Conservation (phyloP, 2,113 vertebrate species). For the Dasyprocta punctata region DNA sequence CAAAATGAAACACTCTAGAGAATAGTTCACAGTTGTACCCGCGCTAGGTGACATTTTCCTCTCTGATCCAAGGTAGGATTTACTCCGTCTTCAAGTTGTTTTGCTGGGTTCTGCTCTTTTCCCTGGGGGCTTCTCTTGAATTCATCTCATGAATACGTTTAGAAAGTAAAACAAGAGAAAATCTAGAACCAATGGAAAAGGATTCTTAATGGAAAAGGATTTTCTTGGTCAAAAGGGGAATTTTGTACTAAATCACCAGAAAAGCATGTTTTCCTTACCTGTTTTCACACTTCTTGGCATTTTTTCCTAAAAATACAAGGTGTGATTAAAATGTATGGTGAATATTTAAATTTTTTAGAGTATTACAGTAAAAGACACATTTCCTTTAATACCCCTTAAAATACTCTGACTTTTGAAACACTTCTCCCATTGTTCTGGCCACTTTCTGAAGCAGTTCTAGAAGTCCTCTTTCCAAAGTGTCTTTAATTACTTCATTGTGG, state of each 20-base stretch:
- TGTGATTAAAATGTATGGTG: background rate
- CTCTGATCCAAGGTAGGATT: background rate
- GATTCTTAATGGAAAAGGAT: background rate
- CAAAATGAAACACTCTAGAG: background rate
- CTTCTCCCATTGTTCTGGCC: background rate
- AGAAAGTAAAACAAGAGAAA: background rate
- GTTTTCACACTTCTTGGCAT: background rate
- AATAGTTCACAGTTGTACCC: no score
- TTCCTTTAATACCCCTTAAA: background rate
- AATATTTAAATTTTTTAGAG: background rate
- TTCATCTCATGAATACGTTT: no score
- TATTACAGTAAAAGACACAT: background rate
- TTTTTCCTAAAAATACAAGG: conserved; percentile 23
- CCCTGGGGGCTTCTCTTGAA: background rate
- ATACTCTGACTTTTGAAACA: background rate
- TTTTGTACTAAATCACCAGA: background rate
- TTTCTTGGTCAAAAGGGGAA: background rate
- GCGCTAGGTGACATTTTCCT: background rate
- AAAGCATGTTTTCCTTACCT: background rate
- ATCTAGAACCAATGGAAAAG: background rate
- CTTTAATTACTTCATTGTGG: background rate
- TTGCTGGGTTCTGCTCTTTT: background rate
- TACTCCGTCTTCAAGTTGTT: background rate
- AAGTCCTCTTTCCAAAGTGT: background rate
- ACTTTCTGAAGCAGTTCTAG: background rate